A percentile compares a stretch with the other conserved stretches of the same genome.
phyloP scores from a whole-genome alignment of 2,113 vertebrate species.

The Geococcyx californianus region DNA sequence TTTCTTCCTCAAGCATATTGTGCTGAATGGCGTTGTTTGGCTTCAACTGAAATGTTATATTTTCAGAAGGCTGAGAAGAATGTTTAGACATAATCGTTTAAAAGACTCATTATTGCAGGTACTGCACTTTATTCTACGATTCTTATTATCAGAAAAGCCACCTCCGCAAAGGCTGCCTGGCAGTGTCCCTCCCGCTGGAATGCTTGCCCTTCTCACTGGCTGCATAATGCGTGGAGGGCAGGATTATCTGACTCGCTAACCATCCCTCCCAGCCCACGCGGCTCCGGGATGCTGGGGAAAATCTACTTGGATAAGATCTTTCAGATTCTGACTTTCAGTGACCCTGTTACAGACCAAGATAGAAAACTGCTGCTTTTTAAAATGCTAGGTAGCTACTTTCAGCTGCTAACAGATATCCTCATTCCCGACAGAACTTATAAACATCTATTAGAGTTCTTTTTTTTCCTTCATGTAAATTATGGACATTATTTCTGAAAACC shows the following conservation, averaged over 20 bases:
- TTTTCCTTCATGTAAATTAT: background rate
- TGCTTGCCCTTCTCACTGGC: slow-evolving; percentile 52
- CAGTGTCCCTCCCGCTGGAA: slow-evolving; percentile 26
- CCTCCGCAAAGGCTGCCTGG: slow-evolving; percentile 17
- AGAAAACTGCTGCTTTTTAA: slow-evolving; percentile 38
- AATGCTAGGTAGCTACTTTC: background rate
- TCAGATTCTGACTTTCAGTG: slow-evolving; percentile 56
- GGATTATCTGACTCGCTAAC: slow-evolving; percentile 24
- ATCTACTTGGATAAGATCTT: slow-evolving; percentile 29
- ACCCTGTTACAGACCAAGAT: slow-evolving; percentile 29
- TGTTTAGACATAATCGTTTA: slow-evolving; percentile 15
- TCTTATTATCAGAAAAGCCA: slow-evolving; percentile 4
- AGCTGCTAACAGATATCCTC: background rate
- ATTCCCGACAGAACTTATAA: background rate
- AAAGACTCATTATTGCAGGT: slow-evolving; percentile 14
- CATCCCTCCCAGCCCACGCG: background rate
- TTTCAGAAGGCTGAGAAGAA: slow-evolving; percentile 6
- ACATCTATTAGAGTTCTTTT: background rate
- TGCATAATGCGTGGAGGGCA: slow-evolving; percentile 53
- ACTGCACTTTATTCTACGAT: background rate
- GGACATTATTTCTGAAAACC: background rate
- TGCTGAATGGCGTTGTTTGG: background rate
- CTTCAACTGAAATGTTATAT: background rate
- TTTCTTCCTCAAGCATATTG: slow-evolving; percentile 19
- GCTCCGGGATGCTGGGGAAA: slow-evolving; percentile 16